A percentile compares a stretch with the other conserved stretches of the same genome.
phyloP scores from a whole-genome alignment of 35 echinoderm and acorn worm genomes.

The Diadema setosum region DNA sequence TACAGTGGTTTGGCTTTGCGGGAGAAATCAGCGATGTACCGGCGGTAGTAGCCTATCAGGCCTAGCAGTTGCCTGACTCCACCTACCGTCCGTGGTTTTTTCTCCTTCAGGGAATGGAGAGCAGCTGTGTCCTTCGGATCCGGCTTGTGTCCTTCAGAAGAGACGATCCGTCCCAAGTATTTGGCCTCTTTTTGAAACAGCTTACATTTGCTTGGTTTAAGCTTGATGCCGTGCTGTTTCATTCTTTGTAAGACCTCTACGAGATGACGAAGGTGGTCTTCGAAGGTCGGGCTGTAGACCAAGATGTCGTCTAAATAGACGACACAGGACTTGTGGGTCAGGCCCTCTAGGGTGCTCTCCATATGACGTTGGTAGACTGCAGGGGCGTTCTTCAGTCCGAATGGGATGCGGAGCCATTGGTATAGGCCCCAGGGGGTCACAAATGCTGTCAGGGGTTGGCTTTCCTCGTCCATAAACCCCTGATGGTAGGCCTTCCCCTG shows the following conservation, averaged over 20 bases:
- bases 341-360: slow-evolving; percentile 27
- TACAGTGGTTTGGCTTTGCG: slow-evolving; percentile 31
- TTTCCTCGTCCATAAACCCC: slow-evolving; percentile 36
- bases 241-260: background rate
- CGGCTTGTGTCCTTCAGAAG: background rate
- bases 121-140: slow-evolving; percentile 34
- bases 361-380: slow-evolving; percentile 62
- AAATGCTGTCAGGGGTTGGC: slow-evolving; percentile 68
- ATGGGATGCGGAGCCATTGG: slow-evolving; percentile 63
- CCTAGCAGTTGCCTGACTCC: slow-evolving; percentile 27
- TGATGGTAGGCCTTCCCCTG: slow-evolving; percentile 81
- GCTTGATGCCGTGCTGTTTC: slow-evolving; percentile 35
- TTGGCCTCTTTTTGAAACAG: slow-evolving; percentile 30
- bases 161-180: slow-evolving; percentile 37
- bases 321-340: slow-evolving; percentile 40
- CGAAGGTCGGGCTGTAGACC: slow-evolving; percentile 24
- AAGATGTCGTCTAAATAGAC: slow-evolving; percentile 38
- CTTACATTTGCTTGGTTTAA: slow-evolving; percentile 46
- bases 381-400: slow-evolving; percentile 71
- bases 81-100: slow-evolving; percentile 17
- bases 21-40: slow-evolving; percentile 28
- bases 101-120: slow-evolving; percentile 10
- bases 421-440: slow-evolving; percentile 71
- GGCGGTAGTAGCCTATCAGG: slow-evolving; percentile 38
- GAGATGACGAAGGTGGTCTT: slow-evolving; percentile 24